phyloP scores from a whole-genome alignment of 1,140 invertebrate genomes.

The Pseudomyrmex sp. region DNA sequence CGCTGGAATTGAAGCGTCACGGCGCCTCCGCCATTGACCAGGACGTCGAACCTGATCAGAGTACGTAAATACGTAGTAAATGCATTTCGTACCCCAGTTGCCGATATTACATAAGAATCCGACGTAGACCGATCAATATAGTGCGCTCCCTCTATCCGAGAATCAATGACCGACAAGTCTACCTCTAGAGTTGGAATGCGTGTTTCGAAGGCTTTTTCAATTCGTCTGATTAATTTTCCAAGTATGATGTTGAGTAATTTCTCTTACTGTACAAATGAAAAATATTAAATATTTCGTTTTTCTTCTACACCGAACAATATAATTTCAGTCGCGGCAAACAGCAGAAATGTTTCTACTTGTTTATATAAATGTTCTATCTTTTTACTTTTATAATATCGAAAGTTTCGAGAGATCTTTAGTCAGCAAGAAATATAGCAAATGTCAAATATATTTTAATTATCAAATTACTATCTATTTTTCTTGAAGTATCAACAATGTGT shows the following conservation, averaged over 20 bases:
- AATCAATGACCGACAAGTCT: constrained; percentile 37
- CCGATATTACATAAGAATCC: constrained; percentile 48
- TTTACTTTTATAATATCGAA: neutral
- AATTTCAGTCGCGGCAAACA: too few species aligned
- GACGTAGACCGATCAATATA: constrained; percentile 51
- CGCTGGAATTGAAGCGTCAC: constrained; percentile 98
- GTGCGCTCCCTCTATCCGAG: constrained; percentile 12
- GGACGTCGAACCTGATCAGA: constrained; percentile 95
- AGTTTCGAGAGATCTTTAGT: too few species aligned
- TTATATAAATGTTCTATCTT: neutral
- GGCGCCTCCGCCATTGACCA: constrained; percentile 99
- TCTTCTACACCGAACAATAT: neutral
- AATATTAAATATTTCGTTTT: neutral
- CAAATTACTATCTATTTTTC: neutral
- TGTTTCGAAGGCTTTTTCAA: constrained; percentile 10
- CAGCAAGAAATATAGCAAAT: neutral
- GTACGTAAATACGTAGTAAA: constrained; percentile 70
- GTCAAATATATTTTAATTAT: neutral
- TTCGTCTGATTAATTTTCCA: constrained; percentile 31
- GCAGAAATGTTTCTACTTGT: neutral
- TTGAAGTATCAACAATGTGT: constrained; percentile 5
- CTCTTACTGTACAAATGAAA: neutral
- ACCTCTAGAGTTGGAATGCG: constrained; percentile 36
- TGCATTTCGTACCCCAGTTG: constrained; percentile 64
- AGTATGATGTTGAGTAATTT: neutral